Conservation (phyloP, 2,888 invertebrate genomes). For the Camponotus fellah region DNA sequence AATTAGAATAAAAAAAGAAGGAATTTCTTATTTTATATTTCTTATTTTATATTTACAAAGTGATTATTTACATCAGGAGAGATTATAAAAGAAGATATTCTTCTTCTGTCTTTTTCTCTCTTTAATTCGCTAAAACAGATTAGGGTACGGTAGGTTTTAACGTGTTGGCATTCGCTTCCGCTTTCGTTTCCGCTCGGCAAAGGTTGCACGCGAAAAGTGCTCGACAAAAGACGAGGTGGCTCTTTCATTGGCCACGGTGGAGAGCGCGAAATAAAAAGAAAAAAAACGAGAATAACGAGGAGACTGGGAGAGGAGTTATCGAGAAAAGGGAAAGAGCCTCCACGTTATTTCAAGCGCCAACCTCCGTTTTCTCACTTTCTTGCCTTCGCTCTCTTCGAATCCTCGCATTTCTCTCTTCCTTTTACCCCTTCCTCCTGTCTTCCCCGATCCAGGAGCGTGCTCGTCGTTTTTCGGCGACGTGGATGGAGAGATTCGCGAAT, state of each 20-base stretch:
- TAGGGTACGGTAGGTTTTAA: slow-evolving; percentile 43
- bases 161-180: slow-evolving; percentile 44
- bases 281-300: slow-evolving; percentile 67
- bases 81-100: neutral
- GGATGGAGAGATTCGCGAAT: slow-evolving; percentile 60
- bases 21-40: neutral
- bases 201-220: slow-evolving; percentile 53
- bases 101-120: neutral
- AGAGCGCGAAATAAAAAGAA: slow-evolving; percentile 81
- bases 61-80: too few species aligned
- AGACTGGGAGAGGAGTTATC: slow-evolving; percentile 38
- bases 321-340: slow-evolving; percentile 66
- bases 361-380: slow-evolving; percentile 55
- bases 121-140: neutral
- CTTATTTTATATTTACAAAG: neutral
- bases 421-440: slow-evolving; percentile 16
- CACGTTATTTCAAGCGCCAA: slow-evolving; percentile 79
- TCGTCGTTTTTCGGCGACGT: slow-evolving; percentile 62
- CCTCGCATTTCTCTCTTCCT: slow-evolving; percentile 29
- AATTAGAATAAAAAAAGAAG: neutral
- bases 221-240: slow-evolving; percentile 83
- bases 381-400: slow-evolving; percentile 13
- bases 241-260: slow-evolving; percentile 81
- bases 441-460: neutral
- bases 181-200: slow-evolving; percentile 2